phyloP scores from a whole-genome alignment of 2,797 vertebrate genomes.

The Enoplosus armatus region DNA sequence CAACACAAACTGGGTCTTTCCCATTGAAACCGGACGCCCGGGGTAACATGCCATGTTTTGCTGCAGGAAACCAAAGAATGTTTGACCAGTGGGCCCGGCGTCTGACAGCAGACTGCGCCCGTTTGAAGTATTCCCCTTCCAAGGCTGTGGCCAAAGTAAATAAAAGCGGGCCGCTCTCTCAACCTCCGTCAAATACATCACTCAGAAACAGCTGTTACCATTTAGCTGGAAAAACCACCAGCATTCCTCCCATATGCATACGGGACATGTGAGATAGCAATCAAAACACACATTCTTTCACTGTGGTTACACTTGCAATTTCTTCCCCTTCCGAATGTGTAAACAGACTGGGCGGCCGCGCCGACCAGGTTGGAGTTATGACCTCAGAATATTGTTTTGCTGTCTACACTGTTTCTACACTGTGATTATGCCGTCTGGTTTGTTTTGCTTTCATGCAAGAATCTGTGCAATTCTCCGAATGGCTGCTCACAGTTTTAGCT shows the following conservation, averaged over 20 bases:
- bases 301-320: constrained; percentile 85
- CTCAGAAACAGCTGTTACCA: constrained; percentile 95
- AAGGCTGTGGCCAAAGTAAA: constrained; percentile 90
- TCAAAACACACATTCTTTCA: constrained; percentile 81
- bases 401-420: constrained; percentile 56
- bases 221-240: constrained; percentile 89
- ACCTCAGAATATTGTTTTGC: constrained; percentile 72
- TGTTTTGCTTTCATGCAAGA: constrained; percentile 60
- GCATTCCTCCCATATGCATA: constrained; percentile 88
- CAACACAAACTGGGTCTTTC: constrained; percentile 72
- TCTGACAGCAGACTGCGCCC: constrained; percentile 85
- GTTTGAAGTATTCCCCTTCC: constrained; percentile 86
- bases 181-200: constrained; percentile 91
- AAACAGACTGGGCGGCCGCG: constrained; percentile 79
- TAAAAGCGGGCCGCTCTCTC: constrained; percentile 79
- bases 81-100: constrained; percentile 87
- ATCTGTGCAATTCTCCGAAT: constrained; percentile 47
- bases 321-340: constrained; percentile 82
- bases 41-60: constrained; percentile 80
- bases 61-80: constrained; percentile 90
- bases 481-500: constrained; percentile 45
- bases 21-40: constrained; percentile 62
- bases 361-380: constrained; percentile 71
- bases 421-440: constrained; percentile 65
- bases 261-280: constrained; percentile 84